These are phyloP conservation scores for Ganaspis sp. DNA, from an alignment of 1,140 invertebrate genomes.

Conservation along the genomic window DNA sequence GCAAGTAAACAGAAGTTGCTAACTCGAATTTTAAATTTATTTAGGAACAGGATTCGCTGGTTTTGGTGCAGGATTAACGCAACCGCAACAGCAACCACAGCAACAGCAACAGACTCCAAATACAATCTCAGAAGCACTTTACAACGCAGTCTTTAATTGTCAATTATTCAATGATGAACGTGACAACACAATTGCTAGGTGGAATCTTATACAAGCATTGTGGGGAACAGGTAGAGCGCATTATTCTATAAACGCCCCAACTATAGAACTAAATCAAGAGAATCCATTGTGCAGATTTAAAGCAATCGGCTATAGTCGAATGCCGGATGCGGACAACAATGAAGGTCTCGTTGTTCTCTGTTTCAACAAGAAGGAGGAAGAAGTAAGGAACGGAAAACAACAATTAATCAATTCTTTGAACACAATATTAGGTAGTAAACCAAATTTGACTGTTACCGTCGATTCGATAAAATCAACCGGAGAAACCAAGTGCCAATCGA, in stretches of 20 bases:
- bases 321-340: conserved; percentile 89
- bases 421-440: conserved; percentile 87
- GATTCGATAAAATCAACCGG: conserved; percentile 85
- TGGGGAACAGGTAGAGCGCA: conserved; percentile 93
- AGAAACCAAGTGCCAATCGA: conserved; percentile 86
- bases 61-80: conserved; percentile 65
- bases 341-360: conserved; percentile 90
- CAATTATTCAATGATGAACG: conserved; percentile 94
- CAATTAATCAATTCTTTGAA: conserved; percentile 83
- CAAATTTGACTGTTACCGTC: conserved; percentile 86
- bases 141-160: conserved; percentile 88
- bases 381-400: conserved; percentile 85
- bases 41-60: conserved; percentile 55
- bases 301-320: conserved; percentile 91
- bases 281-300: conserved; percentile 96
- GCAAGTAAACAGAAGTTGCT: background rate
- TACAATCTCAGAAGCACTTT: conserved; percentile 82
- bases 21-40: background rate
- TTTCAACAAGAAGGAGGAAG: conserved; percentile 87
- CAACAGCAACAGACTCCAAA: conserved; percentile 78
- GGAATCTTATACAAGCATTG: conserved; percentile 95
- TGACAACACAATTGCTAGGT: conserved; percentile 92
- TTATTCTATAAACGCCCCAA: conserved; percentile 83
- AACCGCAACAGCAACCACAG: conserved; percentile 77
- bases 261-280: conserved; percentile 90